A percentile compares a stretch with the other conserved stretches of the same genome.
These are phyloP conservation scores for Pipra filicauda DNA, from an alignment of 2,113 vertebrate genomes.

Conservation along the genomic window DNA sequence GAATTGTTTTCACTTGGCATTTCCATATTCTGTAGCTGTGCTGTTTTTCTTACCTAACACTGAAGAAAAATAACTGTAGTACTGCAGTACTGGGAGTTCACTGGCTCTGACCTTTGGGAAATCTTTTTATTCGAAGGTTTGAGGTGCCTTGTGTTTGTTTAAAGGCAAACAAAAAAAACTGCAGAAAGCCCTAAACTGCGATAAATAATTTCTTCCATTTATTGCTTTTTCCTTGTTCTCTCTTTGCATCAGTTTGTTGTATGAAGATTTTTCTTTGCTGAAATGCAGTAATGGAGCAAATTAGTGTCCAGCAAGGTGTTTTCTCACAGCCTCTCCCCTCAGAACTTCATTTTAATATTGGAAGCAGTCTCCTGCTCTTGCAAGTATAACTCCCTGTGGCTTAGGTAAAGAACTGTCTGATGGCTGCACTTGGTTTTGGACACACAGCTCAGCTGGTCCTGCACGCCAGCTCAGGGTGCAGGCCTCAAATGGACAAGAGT, in stretches of 20 bases:
- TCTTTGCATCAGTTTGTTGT: not conserved
- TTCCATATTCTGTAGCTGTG: not conserved
- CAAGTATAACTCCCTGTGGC: not conserved
- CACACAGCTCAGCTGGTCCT: not conserved
- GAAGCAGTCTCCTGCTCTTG: not conserved
- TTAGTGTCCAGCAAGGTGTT: not conserved
- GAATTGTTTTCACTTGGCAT: constrained; percentile 9
- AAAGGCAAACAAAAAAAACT: not conserved
- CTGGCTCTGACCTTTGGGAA: not conserved
- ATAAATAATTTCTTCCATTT: not conserved
- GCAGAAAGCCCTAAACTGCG: not conserved
- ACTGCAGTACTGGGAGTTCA: not conserved
- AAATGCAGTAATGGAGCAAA: not conserved
- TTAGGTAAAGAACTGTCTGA: not conserved
- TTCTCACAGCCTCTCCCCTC: not conserved
- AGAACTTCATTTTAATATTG: not conserved
- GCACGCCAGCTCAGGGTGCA: fast-evolving
- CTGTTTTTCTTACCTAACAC: not conserved
- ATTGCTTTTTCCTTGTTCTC: not conserved
- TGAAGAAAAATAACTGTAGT: not conserved
- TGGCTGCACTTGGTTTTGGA: not conserved
- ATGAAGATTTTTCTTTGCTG: not conserved
- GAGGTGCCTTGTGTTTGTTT: not conserved
- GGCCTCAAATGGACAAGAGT: not conserved
- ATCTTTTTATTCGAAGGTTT: not conserved